A percentile compares a stretch with the other conserved stretches of the same genome.
phyloP scores from a whole-genome alignment of 2,888 invertebrate genomes.

The Entomobrya proxima region DNA sequence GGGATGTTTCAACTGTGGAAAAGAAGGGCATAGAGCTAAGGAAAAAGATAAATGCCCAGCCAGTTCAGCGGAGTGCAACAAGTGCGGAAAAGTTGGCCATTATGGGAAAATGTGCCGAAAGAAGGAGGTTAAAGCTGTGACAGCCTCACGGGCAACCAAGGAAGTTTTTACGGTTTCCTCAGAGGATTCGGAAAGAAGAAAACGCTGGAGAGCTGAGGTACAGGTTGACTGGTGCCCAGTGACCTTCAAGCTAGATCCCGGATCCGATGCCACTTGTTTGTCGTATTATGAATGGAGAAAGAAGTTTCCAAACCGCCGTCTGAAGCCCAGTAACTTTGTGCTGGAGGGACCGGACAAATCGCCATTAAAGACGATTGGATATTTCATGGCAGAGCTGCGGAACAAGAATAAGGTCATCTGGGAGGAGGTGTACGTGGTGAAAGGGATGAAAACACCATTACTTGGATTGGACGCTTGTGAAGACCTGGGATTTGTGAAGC shows the following conservation, averaged over 20 bases:
- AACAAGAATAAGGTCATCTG: background rate
- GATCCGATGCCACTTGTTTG: constrained; percentile 54
- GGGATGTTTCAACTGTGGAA: background rate
- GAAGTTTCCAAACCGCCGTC: background rate
- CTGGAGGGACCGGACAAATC: constrained; percentile 7
- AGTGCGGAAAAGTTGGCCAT: constrained; percentile 54
- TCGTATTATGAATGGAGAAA: background rate
- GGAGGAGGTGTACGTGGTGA: constrained; percentile 4
- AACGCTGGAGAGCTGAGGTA: constrained; percentile 32
- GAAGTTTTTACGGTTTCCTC: background rate
- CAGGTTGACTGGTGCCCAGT: background rate
- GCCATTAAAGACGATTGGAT: background rate
- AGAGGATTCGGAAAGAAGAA: background rate
- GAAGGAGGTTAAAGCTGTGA: background rate
- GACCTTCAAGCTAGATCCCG: constrained; percentile 48
- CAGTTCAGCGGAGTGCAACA: constrained; percentile 27
- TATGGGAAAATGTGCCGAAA: constrained; percentile 26
- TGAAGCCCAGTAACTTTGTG: background rate
- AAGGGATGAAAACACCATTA: constrained; percentile 1
- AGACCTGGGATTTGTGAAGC: constrained; percentile 5
- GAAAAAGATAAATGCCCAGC: constrained; percentile 51
- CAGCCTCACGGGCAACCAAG: background rate
- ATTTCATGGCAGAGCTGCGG: background rate
- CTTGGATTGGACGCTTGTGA: constrained; percentile 17
- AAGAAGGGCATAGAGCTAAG: background rate